Conservation (phyloP, 2,888 invertebrate species). For the Beris morrisii region DNA sequence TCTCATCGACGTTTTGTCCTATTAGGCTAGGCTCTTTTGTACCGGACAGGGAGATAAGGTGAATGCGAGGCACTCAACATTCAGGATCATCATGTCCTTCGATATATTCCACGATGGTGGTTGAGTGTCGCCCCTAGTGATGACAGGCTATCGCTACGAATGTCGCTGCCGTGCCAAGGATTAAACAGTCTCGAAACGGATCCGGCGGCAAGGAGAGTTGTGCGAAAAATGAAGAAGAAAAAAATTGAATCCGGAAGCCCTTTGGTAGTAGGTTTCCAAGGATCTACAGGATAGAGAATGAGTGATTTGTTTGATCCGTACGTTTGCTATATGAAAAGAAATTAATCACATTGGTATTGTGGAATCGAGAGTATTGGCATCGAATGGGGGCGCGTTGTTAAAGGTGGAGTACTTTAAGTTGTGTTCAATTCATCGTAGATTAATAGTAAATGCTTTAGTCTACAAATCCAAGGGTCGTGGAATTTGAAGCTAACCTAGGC, state of each 20-base stretch:
- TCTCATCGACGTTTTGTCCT: constrained; percentile 33
- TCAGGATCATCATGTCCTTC: not conserved
- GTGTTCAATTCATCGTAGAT: no score
- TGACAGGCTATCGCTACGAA: not conserved
- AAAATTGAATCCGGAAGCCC: no score
- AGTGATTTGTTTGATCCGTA: not conserved
- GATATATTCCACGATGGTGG: not conserved
- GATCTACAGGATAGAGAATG: not conserved
- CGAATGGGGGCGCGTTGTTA: no score
- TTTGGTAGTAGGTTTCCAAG: not conserved
- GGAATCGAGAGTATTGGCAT: not conserved
- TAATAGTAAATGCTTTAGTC: no score
- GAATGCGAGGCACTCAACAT: not conserved
- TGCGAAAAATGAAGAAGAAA: no score
- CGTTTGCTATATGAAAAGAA: constrained; percentile 2
- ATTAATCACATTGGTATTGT: constrained; percentile 5
- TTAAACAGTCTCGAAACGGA: not conserved
- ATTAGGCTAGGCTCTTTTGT: not conserved
- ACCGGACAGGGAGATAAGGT: not conserved
- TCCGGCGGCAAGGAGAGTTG: not conserved
- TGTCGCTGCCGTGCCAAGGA: not conserved
- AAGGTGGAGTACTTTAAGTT: no score
- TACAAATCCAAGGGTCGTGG: no score
- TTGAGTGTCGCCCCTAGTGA: constrained; percentile 1
- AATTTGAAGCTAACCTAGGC: no score